A percentile compares a stretch with the other conserved stretches of the same genome.
phyloP scores from a whole-genome alignment of 2,888 invertebrate species.

The Scaptomyza tumidula region DNA sequence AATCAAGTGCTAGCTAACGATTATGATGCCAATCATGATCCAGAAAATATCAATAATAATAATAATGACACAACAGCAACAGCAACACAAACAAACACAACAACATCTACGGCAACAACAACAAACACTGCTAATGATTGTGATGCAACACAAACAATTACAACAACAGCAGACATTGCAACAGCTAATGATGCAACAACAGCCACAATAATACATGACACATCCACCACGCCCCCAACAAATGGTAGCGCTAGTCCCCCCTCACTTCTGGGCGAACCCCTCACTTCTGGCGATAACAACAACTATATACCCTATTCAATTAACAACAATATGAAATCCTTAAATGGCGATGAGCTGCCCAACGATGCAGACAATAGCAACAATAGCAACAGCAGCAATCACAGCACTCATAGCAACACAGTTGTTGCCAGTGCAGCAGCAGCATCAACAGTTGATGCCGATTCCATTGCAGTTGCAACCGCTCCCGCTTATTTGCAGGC shows the following conservation, averaged over 20 bases:
- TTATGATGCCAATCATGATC: constrained; percentile 44
- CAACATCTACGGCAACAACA: constrained; percentile 47
- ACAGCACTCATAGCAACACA: constrained; percentile 19
- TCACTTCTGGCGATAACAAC: constrained; percentile 57
- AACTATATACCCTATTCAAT: constrained; percentile 65
- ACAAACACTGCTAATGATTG: constrained; percentile 58
- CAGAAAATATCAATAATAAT: constrained; percentile 39
- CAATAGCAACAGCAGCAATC: constrained; percentile 33
- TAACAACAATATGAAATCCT: constrained; percentile 62
- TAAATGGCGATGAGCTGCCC: constrained; percentile 50
- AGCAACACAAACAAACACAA: constrained; percentile 48
- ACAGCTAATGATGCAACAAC: constrained; percentile 41
- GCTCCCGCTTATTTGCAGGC: constrained; percentile 25
- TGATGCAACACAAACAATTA: constrained; percentile 73
- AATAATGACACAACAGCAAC: constrained; percentile 50
- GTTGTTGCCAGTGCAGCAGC: constrained; percentile 4
- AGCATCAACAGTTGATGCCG: constrained; percentile 31
- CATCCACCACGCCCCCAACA: constrained; percentile 42
- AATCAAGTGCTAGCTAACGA: constrained; percentile 46
- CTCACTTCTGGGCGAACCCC: constrained; percentile 34
- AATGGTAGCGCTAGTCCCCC: constrained; percentile 52
- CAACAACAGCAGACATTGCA: constrained; percentile 54
- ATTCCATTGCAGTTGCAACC: constrained; percentile 37
- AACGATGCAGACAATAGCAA: constrained; percentile 37
- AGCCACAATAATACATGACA: constrained; percentile 60